These are phyloP conservation scores for Metaphire vulgaris DNA, from an alignment of 1,140 invertebrate genomes.

Conservation along the genomic window DNA sequence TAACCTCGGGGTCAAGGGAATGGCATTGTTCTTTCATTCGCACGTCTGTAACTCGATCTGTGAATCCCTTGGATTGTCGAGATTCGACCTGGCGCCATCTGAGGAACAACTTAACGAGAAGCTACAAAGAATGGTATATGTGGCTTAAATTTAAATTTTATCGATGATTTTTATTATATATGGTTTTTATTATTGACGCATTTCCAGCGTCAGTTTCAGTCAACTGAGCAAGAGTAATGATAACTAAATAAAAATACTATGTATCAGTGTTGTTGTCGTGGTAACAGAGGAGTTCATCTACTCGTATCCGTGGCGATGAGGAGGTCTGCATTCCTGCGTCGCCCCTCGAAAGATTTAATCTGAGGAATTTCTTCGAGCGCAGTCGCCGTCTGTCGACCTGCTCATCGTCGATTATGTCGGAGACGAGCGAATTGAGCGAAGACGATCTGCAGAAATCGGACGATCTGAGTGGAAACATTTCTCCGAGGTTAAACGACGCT, in stretches of 20 bases:
- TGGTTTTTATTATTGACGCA: too few species aligned
- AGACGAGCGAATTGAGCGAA: conserved; percentile 10
- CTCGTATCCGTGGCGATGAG: conserved; percentile 49
- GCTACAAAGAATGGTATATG: background rate
- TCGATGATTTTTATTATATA: too few species aligned
- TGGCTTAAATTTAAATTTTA: too few species aligned
- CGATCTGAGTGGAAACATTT: background rate
- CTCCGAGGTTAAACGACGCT: background rate
- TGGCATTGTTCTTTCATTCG: conserved; percentile 61
- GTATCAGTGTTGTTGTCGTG: conserved; percentile 2
- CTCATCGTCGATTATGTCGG: conserved; percentile 8
- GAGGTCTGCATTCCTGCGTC: conserved; percentile 50
- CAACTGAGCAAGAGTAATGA: too few species aligned
- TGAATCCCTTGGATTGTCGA: conserved; percentile 53
- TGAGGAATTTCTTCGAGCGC: conserved; percentile 39
- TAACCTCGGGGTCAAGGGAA: conserved; percentile 59
- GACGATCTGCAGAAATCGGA: conserved; percentile 20
- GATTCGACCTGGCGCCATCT: conserved; percentile 55
- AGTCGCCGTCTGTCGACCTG: conserved; percentile 34
- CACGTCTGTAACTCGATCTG: conserved; percentile 60
- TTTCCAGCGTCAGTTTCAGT: too few species aligned
- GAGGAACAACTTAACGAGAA: conserved; percentile 38
- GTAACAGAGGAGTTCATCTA: conserved; percentile 35
- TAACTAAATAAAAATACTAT: too few species aligned
- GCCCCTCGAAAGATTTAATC: conserved; percentile 40